Base-by-base conservation (phyloP, 2,797 vertebrate species). In the Thunnus albacares region DNA sequence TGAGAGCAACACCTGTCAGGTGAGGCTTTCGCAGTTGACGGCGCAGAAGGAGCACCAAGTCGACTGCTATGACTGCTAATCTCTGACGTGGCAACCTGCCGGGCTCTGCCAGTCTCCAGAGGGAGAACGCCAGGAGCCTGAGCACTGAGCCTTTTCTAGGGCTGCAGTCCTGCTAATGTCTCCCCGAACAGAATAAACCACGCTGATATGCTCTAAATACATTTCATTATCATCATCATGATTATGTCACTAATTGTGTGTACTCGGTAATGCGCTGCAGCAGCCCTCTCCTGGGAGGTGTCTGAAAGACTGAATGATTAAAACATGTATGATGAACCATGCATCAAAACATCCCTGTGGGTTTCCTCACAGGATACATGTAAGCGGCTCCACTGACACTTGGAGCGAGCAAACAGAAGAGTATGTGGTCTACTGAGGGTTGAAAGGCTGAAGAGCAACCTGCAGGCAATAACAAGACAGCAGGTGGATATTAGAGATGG, bases 141-240 rank as follows among this genome's bases (percentile, higher is more conserved):
- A 83, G 89, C 72, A 6, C 69, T 33, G 63, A 74, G 59, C 80
- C 89, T 82, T 90, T 86, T 92, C 80, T 75, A 45, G 72, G 77
- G 82, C 85, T 84, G 81, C 88, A 84, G 87, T 90, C 85, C 84
- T 79, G 85, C 89, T 89, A 87, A 84, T 78, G 81, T 89, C 89
- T 91, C 87, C 80, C 85, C 4, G 45, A 90, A 90, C 92, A 83
- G 75, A 87, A 35, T 47, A 77, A 89, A 84, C 75, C 81, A 51
- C 26, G 75, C 83, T 92, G 90, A 93, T 94, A 87, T 94, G 95
- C 94, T 96, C 95, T 94, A 95, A 96, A 96, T 95, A 94, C 95
- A 95, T 96, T 96, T 96, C 94, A 96, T 96, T 95, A 95, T 95
- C 92, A 94, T 94, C 93, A 93, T 94, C 89, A 93, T 94, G 93